These are phyloP conservation scores for Clarias macrocephalus DNA, from an alignment of 2,113 vertebrate genomes.

Conservation along the genomic window DNA sequence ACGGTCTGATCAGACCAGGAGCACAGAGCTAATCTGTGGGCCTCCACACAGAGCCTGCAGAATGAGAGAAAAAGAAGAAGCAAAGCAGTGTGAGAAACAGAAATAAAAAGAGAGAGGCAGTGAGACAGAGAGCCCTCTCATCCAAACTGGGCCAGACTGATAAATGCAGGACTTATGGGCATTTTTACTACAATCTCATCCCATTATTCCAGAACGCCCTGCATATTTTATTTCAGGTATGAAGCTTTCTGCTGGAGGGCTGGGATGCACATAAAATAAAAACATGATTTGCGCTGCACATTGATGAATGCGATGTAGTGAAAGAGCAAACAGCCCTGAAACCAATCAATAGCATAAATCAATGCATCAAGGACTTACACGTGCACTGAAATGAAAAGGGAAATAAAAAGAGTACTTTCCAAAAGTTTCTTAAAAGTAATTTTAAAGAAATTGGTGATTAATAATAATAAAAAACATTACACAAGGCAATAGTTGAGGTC, in stretches of 20 bases:
- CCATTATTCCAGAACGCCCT: conserved; percentile 29
- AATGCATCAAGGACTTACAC: conserved; percentile 15
- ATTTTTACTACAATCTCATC: conserved; percentile 26
- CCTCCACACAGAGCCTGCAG: conserved; percentile 75
- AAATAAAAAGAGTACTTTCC: not conserved
- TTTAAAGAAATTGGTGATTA: too few species aligned
- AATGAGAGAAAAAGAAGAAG: conserved; percentile 10
- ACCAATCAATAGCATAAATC: conserved; percentile 29
- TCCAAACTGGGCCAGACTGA: conserved; percentile 43
- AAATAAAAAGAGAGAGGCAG: not conserved
- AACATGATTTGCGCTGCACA: conserved; percentile 34
- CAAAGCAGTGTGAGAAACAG: not conserved
- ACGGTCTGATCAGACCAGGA: conserved; percentile 52
- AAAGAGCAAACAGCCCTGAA: conserved; percentile 24
- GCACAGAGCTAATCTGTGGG: conserved; percentile 68
- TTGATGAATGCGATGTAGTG: conserved; percentile 30
- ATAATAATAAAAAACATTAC: too few species aligned
- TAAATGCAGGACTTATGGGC: conserved; percentile 44
- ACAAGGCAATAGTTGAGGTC: not conserved
- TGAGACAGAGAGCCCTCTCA: not conserved
- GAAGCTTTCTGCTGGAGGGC: conserved; percentile 13
- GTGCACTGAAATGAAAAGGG: conserved; percentile 5
- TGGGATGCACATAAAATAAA: conserved; percentile 29
- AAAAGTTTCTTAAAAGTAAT: not conserved
- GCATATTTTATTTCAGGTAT: conserved; percentile 37